These are phyloP conservation scores for Lordiphosa clarofinis DNA, from an alignment of 1,140 invertebrate species.

Conservation along the genomic window DNA sequence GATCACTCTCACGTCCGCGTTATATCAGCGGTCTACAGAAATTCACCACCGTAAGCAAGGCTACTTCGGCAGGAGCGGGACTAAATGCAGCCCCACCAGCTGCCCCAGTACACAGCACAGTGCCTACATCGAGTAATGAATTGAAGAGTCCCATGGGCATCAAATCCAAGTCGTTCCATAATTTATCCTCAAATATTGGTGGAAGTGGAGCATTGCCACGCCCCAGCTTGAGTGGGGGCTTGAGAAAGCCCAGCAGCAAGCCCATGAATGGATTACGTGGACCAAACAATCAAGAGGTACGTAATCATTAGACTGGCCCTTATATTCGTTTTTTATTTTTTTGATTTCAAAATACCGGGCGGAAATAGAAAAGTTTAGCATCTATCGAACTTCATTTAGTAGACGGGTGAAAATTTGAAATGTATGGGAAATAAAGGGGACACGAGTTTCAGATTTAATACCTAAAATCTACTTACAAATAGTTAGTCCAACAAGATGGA, in stretches of 20 bases:
- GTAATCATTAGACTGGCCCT: too few relatives aligned
- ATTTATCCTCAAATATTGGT: constrained; percentile 59
- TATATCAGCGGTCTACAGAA: constrained; percentile 72
- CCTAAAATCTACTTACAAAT: too few relatives aligned
- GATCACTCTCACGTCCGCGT: constrained; percentile 71
- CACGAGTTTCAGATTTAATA: too few relatives aligned
- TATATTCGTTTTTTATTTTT: too few relatives aligned
- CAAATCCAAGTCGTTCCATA: constrained; percentile 78
- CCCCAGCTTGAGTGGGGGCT: constrained; percentile 37
- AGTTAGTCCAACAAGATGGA: too few relatives aligned
- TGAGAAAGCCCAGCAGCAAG: constrained; percentile 37
- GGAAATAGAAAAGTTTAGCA: too few relatives aligned
- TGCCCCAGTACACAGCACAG: constrained; percentile 3
- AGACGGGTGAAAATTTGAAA: too few relatives aligned
- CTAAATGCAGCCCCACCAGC: constrained; percentile 41
- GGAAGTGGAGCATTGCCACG: constrained; percentile 22
- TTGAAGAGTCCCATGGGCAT: constrained; percentile 77
- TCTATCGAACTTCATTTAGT: too few relatives aligned
- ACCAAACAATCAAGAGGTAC: constrained; percentile 29
- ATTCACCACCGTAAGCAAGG: constrained; percentile 63
- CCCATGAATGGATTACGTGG: constrained; percentile 15
- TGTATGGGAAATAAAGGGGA: too few relatives aligned
- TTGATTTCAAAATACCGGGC: too few relatives aligned
- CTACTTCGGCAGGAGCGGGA: constrained; percentile 65
- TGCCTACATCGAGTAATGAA: constrained; percentile 26